Conservation (phyloP, 2,113 vertebrate genomes). For the Poecile atricapillus region DNA sequence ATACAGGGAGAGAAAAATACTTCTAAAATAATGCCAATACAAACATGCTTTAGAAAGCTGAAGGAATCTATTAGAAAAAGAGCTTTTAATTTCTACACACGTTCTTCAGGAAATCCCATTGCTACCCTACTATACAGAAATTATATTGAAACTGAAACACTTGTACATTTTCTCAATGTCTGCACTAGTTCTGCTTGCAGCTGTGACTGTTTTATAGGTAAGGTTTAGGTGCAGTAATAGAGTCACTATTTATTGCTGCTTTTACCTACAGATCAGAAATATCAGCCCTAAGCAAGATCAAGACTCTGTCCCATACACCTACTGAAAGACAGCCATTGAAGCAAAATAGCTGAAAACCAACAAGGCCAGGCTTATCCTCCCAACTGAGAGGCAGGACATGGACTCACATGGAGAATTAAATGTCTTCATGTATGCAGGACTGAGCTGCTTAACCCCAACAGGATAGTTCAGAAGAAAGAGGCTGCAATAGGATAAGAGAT, state of each 20-base stretch:
- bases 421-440: neutral
- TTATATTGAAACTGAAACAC: neutral
- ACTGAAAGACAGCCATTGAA: neutral
- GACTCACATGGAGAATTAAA: neutral
- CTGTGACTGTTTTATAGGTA: neutral
- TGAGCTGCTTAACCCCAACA: neutral
- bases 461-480: neutral
- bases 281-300: neutral
- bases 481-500: neutral
- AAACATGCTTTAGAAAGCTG: neutral
- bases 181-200: neutral
- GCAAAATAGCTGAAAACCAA: neutral
- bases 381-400: neutral
- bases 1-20: neutral
- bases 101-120: neutral
- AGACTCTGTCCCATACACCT: neutral
- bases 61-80: neutral
- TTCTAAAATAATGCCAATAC: conserved; percentile 3
- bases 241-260: neutral
- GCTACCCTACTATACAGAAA: neutral
- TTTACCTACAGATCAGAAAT: neutral
- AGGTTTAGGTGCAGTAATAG: neutral
- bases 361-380: neutral
- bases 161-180: neutral
- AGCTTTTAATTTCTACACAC: neutral